These are phyloP conservation scores for Argyra leucocephala DNA, from an alignment of 2,888 invertebrate species.

Conservation along the genomic window DNA sequence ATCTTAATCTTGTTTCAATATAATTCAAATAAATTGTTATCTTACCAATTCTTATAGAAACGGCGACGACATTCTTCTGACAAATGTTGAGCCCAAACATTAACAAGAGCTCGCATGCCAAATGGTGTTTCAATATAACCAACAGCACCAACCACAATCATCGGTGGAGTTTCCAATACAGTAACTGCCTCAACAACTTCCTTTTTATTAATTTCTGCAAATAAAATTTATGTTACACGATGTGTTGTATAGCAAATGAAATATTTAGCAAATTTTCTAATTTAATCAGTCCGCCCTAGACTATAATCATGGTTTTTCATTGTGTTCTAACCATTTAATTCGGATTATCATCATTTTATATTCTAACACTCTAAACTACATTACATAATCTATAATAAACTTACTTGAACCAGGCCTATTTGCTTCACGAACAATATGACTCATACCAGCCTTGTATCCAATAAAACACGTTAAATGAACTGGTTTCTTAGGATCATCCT, in stretches of 20 bases:
- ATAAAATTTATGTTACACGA: conserved; percentile 20
- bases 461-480: conserved; percentile 96
- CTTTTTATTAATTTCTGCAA: conserved; percentile 95
- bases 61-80: conserved; percentile 96
- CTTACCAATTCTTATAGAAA: conserved; percentile 99
- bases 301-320: conserved; percentile 35
- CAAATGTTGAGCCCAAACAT: conserved; percentile 98
- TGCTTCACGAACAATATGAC: conserved; percentile 96
- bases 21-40: conserved; percentile 19
- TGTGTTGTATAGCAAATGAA: background rate
- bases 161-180: conserved; percentile 94
- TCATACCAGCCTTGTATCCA: conserved; percentile 99
- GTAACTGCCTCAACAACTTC: conserved; percentile 99
- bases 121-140: conserved; percentile 99
- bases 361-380: conserved; percentile 15
- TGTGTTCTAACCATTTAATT: background rate
- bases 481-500: conserved; percentile 91
- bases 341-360: conserved; percentile 2
- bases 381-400: conserved; percentile 41
- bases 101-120: conserved; percentile 87
- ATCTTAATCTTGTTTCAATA: background rate
- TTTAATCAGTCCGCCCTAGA: conserved; percentile 47
- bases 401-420: conserved; percentile 97
- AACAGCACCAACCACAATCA: conserved; percentile 94
- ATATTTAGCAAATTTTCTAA: background rate